Base-by-base conservation (phyloP, 2,888 invertebrate species). In the Andrena chrysosceles region DNA sequence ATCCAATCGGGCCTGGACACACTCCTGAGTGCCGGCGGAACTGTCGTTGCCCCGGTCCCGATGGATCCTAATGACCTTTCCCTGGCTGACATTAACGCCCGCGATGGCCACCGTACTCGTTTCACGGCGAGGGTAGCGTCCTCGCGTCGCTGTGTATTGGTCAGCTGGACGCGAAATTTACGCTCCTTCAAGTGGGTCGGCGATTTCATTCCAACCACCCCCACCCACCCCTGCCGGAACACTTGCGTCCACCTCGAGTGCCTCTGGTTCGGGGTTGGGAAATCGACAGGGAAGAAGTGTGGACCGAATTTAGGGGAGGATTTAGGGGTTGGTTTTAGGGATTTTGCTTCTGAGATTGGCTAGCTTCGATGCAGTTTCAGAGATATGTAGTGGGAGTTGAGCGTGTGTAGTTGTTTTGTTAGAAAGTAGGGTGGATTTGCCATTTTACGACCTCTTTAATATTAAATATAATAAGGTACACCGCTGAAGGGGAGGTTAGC, bases 51-150 rank as follows among this genome's bases (percentile, higher is more conserved):
- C 48, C 56, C 79, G 13, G 35, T 13, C n/a, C 67, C 64, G 71
- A 66, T 56, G 54, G 66, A 23, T 72, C 79, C 71, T 81, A 81
- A 81, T 67, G 80, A 81, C 67, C 80, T 67, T 72, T 72, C 52
- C 71, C 67, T 48, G 23, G 48, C 10, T 35, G 60, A 68, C 70
- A 29, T 60, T 70, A 70, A 31, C 59, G 20, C 35, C 76, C 23
- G 54, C 77, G 16, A 8, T 26, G 33, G 42, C 16, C 42, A 42
- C 42, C 42, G 42, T 16, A 16, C 42, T 42, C 48, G 20, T 72
- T 29, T 33, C 35, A n/a, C 56, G 13, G 10, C 4, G 13, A 35
- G n/a, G n/a, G 1, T 1, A 1, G 1, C 16, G 8, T 5, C 42
- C 35, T 42, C 35, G 26, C 6, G 33, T 8, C 33, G 4, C 2